Conservation (phyloP, 1,140 invertebrate species). For the Brachionus koreanus region DNA sequence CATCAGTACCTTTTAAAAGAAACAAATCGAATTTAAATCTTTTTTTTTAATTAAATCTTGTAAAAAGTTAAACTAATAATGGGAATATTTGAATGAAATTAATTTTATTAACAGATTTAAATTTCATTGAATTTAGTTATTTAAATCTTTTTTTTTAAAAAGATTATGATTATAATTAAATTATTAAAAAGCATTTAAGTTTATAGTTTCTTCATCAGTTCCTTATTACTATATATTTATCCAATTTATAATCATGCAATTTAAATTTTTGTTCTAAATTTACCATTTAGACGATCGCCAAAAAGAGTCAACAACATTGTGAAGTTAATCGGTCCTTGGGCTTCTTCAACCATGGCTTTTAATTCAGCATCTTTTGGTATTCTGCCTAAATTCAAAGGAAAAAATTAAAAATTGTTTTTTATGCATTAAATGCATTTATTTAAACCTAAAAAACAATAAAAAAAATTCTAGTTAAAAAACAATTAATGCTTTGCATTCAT, state of each 20-base stretch:
- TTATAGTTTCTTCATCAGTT: conserved; percentile 90
- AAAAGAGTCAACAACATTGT: conserved; percentile 86
- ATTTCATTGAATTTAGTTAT: not conserved
- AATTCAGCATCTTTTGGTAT: conserved; percentile 82
- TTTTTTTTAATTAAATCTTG: not conserved
- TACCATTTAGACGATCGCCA: conserved; percentile 62
- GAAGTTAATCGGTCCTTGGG: conserved; percentile 87
- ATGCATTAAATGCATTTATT: too few relatives aligned
- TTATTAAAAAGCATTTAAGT: conserved; percentile 92
- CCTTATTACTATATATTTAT: conserved; percentile 59
- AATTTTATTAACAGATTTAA: not conserved
- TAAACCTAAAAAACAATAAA: too few relatives aligned
- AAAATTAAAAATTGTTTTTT: too few relatives aligned
- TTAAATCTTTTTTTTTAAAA: not conserved
- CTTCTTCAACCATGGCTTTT: conserved; percentile 82
- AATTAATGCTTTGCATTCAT: too few relatives aligned
- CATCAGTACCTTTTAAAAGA: conserved; percentile 66
- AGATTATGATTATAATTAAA: conserved; percentile 77
- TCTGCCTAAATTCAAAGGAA: conserved; percentile 61
- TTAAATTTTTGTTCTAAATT: not conserved
- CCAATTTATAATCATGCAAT: not conserved
- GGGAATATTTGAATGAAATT: not conserved
- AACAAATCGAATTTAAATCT: not conserved
- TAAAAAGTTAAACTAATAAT: not conserved
- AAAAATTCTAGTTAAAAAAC: not conserved